These are phyloP conservation scores for Chiridota heheva DNA, from an alignment of 35 echinoderm and acorn worm genomes.

Conservation along the genomic window DNA sequence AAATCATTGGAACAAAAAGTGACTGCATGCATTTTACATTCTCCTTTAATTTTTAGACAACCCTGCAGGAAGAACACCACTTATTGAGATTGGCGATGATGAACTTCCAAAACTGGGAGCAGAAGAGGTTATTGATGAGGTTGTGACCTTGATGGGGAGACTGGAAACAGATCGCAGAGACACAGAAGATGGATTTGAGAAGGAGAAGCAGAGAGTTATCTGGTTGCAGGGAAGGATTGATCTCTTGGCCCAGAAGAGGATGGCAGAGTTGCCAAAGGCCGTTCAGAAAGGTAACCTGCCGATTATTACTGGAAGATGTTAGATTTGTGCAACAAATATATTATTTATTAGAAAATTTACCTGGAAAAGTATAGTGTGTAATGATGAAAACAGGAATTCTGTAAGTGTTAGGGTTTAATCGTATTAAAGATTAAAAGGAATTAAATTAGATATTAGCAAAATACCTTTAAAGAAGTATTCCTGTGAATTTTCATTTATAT, in stretches of 20 bases:
- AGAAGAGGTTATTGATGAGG: slow-evolving; percentile 95
- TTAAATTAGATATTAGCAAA: too few relatives aligned
- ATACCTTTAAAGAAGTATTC: too few relatives aligned
- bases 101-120: slow-evolving; percentile 90
- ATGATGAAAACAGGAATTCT: not conserved
- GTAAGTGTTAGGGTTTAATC: too few relatives aligned
- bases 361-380: too few relatives aligned
- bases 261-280: slow-evolving; percentile 71
- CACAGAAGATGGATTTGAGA: slow-evolving; percentile 55
- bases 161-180: slow-evolving; percentile 86
- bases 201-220: slow-evolving; percentile 75
- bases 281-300: slow-evolving; percentile 80
- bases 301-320: not conserved
- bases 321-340: too few relatives aligned
- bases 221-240: slow-evolving; percentile 92
- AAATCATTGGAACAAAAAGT: not conserved
- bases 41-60: too few relatives aligned
- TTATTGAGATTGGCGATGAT: slow-evolving; percentile 36
- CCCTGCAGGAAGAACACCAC: too few relatives aligned
- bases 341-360: too few relatives aligned
- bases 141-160: slow-evolving; percentile 70
- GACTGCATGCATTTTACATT: not conserved
- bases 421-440: too few relatives aligned
- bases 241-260: slow-evolving; percentile 62
- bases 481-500: too few relatives aligned